Evolutionary conservation across 2,797 vertebrate genomes (phyloP).

Genomic region (Channallabes apus): DNA sequence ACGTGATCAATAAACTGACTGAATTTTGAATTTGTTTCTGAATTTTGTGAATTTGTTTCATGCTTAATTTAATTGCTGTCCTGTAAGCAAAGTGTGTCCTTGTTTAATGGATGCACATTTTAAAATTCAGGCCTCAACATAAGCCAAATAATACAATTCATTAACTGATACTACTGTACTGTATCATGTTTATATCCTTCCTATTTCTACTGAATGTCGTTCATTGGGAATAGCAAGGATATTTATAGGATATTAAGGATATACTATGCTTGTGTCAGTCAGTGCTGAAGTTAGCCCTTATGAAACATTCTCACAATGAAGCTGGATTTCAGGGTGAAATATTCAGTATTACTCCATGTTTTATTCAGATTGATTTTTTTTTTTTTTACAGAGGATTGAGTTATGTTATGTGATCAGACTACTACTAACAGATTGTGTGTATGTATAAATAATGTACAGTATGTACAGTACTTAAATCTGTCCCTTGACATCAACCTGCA

Average conservation of each 20-base stretch:
- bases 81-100: background rate
- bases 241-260: too few species aligned
- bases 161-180: too few species aligned
- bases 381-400: background rate
- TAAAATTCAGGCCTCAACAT: background rate
- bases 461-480: conserved; percentile 5
- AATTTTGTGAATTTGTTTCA: background rate
- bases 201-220: background rate
- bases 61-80: background rate
- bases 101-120: background rate
- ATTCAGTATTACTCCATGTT: background rate
- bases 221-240: background rate
- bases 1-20: background rate
- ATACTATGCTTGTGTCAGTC: background rate
- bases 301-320: background rate
- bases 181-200: background rate
- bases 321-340: background rate
- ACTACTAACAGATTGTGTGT: background rate
- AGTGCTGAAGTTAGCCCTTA: background rate
- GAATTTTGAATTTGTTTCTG: too few species aligned
- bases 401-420: background rate
- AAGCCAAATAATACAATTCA: background rate
- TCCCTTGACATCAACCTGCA: background rate
- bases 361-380: background rate
- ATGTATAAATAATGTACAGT: background rate